phyloP scores from a whole-genome alignment of 2,888 invertebrate species.

The Oscheius sp. region DNA sequence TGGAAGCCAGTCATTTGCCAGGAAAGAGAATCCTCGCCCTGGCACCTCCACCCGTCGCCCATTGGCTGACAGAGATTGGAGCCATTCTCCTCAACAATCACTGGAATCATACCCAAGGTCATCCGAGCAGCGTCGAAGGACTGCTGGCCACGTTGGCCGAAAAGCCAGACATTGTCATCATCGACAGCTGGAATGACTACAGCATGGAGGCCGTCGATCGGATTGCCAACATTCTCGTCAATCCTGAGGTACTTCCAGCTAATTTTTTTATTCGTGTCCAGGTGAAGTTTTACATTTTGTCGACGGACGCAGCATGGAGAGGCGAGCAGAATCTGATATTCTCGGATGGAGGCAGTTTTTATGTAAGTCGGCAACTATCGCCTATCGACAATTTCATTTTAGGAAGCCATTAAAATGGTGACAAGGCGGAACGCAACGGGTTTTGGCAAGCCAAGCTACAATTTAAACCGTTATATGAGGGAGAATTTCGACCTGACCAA shows the following conservation, averaged over 20 bases:
- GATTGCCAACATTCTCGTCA: slow-evolving; percentile 17
- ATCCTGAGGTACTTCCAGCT: slow-evolving; percentile 3
- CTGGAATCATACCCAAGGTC: slow-evolving; percentile 13
- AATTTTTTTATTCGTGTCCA: not conserved
- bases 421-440: slow-evolving; percentile 21
- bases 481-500: not conserved
- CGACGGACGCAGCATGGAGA: slow-evolving; percentile 27
- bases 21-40: slow-evolving; percentile 21
- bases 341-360: slow-evolving; percentile 21
- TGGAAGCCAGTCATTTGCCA: not conserved
- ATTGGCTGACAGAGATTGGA: slow-evolving; percentile 12
- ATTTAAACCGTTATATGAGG: slow-evolving; percentile 9
- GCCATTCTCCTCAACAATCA: slow-evolving; percentile 4
- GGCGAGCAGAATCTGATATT: slow-evolving; percentile 16
- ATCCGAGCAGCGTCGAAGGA: not conserved
- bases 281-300: slow-evolving; percentile 26
- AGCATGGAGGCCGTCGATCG: slow-evolving; percentile 20
- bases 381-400: not conserved
- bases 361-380: not conserved
- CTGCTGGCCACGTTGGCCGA: slow-evolving; percentile 4
- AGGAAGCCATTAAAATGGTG: slow-evolving; percentile 20
- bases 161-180: slow-evolving; percentile 10
- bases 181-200: slow-evolving; percentile 32
- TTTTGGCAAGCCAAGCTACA: slow-evolving; percentile 11
- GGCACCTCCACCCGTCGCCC: slow-evolving; percentile 13